Conservation (phyloP, 2,113 vertebrate species). For the Platichthys flesus region DNA sequence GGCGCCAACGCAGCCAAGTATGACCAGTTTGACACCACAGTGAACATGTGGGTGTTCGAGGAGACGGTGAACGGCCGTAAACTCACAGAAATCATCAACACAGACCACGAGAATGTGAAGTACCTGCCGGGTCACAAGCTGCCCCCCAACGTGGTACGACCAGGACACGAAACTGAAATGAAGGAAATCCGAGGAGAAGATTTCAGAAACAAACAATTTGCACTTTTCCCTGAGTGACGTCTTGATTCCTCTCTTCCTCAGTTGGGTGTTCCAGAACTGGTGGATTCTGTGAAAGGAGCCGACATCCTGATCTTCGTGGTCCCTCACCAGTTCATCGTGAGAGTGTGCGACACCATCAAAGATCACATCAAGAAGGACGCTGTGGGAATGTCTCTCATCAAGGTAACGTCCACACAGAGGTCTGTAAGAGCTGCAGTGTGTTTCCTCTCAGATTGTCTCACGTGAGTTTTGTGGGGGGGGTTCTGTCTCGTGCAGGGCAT, state of each 20-base stretch:
- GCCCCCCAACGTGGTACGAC: constrained; percentile 92
- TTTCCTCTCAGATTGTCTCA: not conserved
- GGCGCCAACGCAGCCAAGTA: constrained; percentile 88
- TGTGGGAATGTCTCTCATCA: constrained; percentile 95
- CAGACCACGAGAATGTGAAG: constrained; percentile 93
- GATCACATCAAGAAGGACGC: constrained; percentile 88
- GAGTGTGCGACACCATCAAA: constrained; percentile 93
- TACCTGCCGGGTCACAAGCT: constrained; percentile 96
- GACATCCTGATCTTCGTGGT: constrained; percentile 95
- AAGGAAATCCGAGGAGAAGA: too few relatives aligned
- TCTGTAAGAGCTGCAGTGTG: not conserved
- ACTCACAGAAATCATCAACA: constrained; percentile 96
- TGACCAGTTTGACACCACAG: constrained; percentile 85
- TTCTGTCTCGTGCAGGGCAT: constrained; percentile 84
- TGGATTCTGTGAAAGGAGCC: constrained; percentile 86
- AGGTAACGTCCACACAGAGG: constrained; percentile 76
- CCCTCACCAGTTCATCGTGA: constrained; percentile 93
- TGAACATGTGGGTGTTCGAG: constrained; percentile 98
- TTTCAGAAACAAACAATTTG: too few relatives aligned
- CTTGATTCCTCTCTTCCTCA: constrained; percentile 52
- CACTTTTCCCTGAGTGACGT: too few relatives aligned
- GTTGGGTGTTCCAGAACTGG: constrained; percentile 92
- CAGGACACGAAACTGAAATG: not conserved
- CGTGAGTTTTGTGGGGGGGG: not conserved
- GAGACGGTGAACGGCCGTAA: constrained; percentile 88